Evolutionary conservation across 1,140 invertebrate species (phyloP).

Genomic region (Mesaphorura yosii): DNA sequence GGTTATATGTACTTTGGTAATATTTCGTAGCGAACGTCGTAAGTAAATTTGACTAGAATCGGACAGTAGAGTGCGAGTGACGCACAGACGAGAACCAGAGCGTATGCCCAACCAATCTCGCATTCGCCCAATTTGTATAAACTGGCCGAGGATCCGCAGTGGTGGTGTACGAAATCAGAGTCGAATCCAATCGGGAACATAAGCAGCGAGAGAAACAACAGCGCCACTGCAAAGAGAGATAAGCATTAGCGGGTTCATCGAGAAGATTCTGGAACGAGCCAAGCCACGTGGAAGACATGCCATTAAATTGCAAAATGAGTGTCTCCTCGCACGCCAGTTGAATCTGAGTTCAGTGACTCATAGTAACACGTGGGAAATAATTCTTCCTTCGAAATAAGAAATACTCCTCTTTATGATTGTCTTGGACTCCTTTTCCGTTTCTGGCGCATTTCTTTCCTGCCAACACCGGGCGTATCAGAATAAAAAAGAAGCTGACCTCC

Average conservation of each 20-base stretch:
- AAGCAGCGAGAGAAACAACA: slow-evolving; percentile 34
- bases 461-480: too few species aligned
- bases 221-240: slow-evolving; percentile 23
- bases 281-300: too few species aligned
- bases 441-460: too few species aligned
- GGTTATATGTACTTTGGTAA: slow-evolving; percentile 22
- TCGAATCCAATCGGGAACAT: slow-evolving; percentile 39
- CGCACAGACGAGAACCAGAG: slow-evolving; percentile 38
- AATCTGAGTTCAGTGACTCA: too few species aligned
- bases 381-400: too few species aligned
- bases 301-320: too few species aligned
- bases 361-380: too few species aligned
- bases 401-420: too few species aligned
- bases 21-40: slow-evolving; percentile 19
- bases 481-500: slow-evolving; percentile 16
- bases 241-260: not conserved
- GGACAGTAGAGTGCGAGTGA: slow-evolving; percentile 39
- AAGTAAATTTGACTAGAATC: slow-evolving; percentile 34
- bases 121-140: slow-evolving; percentile 35
- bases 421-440: too few species aligned
- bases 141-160: slow-evolving; percentile 34
- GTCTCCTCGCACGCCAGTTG: too few species aligned
- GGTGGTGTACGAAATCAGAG: slow-evolving; percentile 36
- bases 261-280: not conserved
- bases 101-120: slow-evolving; percentile 40